Evolutionary conservation across 2,797 vertebrate species (phyloP), one percentile per base, ranked within the genome.

Genomic region (Octomys mimax): DNA sequence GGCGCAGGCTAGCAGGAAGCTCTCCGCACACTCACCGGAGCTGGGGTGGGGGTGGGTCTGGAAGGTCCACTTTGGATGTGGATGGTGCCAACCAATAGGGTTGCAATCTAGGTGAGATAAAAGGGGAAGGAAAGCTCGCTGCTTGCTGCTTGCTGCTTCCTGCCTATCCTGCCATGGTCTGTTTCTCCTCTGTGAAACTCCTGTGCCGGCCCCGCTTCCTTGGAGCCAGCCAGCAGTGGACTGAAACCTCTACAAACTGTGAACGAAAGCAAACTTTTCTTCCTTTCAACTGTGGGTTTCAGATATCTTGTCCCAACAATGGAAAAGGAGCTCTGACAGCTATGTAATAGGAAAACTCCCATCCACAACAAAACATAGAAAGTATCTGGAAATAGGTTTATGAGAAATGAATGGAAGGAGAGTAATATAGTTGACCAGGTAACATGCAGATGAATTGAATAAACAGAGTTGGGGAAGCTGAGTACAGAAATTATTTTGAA

Each of bases 351-450:
- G 6, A 75, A 81, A 64, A 62, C 4, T 39, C 49, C 39, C 5
- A 68, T 73, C 39, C 21, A 73, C 52, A 59, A 81, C 71, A 21
- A 85, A 84, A 93, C n/a, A 68, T 49, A 94, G 9, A 64, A 54
- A 83, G 24, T 52, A 87, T 18, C 36, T 77, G 91, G 61, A 85
- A 92, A 66, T 39, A 68, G 59, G 2, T 36, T 82, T 49, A 31
- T 61, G 46, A 91, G 54, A 89, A 94, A 64, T 87, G 19, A 64
- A 59, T 33, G 24, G 33, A 92, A 86, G 18, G 26, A 91, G 82
- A 87, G 70, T 18, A 52, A 86, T 77, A 71, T 36, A 73, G 14
- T 57, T 88, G 66, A 75, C n/a, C 16, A 61, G 62, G 5, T 80
- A 19, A 62, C 9, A 46, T 4, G 62, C 73, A 86, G n/a, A 87